A percentile compares a stretch with the other conserved stretches of the same genome.
Conservation (phyloP, 2,888 invertebrate genomes). For the Lysandra bellargus region DNA sequence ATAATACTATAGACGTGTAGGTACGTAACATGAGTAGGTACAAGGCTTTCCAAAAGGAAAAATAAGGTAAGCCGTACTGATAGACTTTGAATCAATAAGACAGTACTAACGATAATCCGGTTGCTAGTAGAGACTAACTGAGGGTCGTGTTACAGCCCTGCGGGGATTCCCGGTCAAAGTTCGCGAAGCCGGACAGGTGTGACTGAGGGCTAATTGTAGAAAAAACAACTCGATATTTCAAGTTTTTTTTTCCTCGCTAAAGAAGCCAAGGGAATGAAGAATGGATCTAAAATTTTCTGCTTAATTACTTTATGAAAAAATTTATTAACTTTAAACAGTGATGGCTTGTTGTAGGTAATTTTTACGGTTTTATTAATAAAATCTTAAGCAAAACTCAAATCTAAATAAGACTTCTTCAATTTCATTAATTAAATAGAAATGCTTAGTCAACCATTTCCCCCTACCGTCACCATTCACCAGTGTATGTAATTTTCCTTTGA, state of each 20-base stretch:
- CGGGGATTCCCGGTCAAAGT: slow-evolving; percentile 73
- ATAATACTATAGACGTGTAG: too few species aligned
- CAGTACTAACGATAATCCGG: background rate
- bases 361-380: background rate
- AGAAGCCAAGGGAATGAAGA: slow-evolving; percentile 13
- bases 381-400: too few species aligned
- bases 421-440: too few species aligned
- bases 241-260: slow-evolving; percentile 34
- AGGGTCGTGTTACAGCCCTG: slow-evolving; percentile 63
- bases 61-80: background rate
- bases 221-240: slow-evolving; percentile 47
- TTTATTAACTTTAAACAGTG: background rate
- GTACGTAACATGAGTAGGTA: background rate
- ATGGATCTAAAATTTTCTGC: background rate
- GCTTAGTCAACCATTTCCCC: too few species aligned
- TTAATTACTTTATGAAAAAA: slow-evolving; percentile 2
- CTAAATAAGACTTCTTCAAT: too few species aligned
- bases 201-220: slow-evolving; percentile 62
- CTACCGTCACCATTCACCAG: too few species aligned
- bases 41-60: background rate
- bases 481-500: background rate
- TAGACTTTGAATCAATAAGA: background rate
- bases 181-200: slow-evolving; percentile 69
- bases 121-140: background rate
- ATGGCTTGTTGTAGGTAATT: background rate